Percentiles rank a stretch among this genome's conserved stretches.
Conservation (phyloP, 2,797 vertebrate species). For the Platalea minor region DNA sequence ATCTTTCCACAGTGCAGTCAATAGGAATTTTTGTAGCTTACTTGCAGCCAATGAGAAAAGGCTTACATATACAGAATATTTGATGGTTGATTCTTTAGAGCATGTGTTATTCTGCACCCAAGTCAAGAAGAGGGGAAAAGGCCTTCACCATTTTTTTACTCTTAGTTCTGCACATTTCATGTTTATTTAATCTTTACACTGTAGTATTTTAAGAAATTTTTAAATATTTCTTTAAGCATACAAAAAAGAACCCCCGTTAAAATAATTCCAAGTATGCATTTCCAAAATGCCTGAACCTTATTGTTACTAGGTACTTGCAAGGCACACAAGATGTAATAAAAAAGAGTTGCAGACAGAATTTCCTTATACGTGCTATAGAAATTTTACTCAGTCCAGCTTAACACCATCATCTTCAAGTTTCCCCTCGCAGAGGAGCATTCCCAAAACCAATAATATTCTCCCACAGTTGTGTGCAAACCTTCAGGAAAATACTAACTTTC, state of each 20-base stretch:
- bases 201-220: background rate
- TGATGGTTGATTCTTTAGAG: background rate
- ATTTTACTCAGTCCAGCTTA: background rate
- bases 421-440: background rate
- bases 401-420: background rate
- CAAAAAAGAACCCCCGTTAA: background rate
- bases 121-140: background rate
- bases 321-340: background rate
- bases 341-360: background rate
- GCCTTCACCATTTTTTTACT: background rate
- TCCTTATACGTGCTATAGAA: background rate
- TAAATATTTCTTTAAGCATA: background rate
- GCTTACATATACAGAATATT: background rate
- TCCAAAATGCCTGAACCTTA: background rate
- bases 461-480: background rate
- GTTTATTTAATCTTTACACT: background rate
- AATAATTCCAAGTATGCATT: background rate
- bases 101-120: background rate
- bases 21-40: background rate
- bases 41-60: background rate
- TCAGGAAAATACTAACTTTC: background rate
- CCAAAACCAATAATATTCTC: background rate
- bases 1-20: conserved; percentile 6
- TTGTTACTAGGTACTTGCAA: background rate
- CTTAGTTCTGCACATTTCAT: background rate